Evolutionary conservation across 2,888 invertebrate genomes (phyloP).

Genomic region (Callyntrura guangdongensis): DNA sequence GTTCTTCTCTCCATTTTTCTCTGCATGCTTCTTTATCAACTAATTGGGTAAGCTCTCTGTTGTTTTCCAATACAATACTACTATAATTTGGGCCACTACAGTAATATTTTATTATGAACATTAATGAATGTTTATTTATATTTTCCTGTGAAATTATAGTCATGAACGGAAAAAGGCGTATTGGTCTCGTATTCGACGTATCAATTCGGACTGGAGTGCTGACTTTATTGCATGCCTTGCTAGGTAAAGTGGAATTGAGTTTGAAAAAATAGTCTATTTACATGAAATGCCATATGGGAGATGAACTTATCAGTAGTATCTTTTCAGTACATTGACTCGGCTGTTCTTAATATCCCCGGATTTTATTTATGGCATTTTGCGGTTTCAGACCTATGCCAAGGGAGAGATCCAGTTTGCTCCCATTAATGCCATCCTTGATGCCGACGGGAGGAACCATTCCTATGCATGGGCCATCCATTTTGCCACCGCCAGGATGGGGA

Average conservation of each 20-base stretch:
- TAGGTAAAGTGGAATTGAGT: constrained; percentile 85
- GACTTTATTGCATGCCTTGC: constrained; percentile 93
- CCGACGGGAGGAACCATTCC: constrained; percentile 67
- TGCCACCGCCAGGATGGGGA: constrained; percentile 80
- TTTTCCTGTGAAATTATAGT: constrained; percentile 86
- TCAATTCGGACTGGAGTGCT: constrained; percentile 90
- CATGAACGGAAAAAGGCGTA: constrained; percentile 98
- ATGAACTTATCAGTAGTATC: not conserved
- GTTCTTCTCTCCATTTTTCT: constrained; percentile 96
- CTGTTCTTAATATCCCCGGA: not conserved
- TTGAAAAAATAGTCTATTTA: too few relatives aligned
- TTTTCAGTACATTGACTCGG: not conserved
- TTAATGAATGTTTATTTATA: not conserved
- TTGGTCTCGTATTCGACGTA: constrained; percentile 90
- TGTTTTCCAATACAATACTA: not conserved
- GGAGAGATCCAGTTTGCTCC: constrained; percentile 82
- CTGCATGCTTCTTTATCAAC: constrained; percentile 96
- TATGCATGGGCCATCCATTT: constrained; percentile 66
- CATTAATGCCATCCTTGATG: constrained; percentile 78
- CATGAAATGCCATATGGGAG: not conserved
- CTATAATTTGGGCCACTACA: not conserved
- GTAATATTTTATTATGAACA: constrained; percentile 1
- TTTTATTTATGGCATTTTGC: constrained; percentile 6
- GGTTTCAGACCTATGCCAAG: constrained; percentile 81
- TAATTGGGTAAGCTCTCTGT: constrained; percentile 89